Conservation (phyloP, 2,888 invertebrate genomes). For the Lepidochitona cinerea region DNA sequence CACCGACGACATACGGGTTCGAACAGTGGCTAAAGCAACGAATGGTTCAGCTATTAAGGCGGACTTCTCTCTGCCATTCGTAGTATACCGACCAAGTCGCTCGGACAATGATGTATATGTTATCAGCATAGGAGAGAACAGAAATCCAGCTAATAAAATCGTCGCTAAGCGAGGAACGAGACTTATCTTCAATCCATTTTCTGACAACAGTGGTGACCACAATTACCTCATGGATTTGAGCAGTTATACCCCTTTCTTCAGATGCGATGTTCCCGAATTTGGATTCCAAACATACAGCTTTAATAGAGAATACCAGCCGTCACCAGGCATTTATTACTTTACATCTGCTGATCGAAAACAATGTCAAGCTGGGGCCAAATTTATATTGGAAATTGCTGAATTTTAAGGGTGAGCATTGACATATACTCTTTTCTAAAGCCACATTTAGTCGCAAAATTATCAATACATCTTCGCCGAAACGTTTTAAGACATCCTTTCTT, state of each 20-base stretch:
- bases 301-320: slow-evolving; percentile 11
- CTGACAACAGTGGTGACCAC: not conserved
- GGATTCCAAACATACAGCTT: slow-evolving; percentile 20
- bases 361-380: slow-evolving; percentile 13
- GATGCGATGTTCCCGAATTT: slow-evolving; percentile 31
- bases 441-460: too few species aligned
- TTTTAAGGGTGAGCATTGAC: too few species aligned
- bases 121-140: not conserved
- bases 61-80: not conserved
- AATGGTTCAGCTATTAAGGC: not conserved
- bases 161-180: slow-evolving; percentile 29
- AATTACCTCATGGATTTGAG: slow-evolving; percentile 20
- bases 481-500: too few species aligned
- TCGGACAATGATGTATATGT: not conserved
- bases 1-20: slow-evolving; percentile 12
- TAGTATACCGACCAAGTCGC: slow-evolving; percentile 5
- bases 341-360: slow-evolving; percentile 2
- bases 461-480: too few species aligned
- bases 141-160: slow-evolving; percentile 18
- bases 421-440: too few species aligned
- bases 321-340: slow-evolving; percentile 30
- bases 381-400: not conserved
- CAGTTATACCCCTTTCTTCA: slow-evolving; percentile 22
- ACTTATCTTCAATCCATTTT: slow-evolving; percentile 17
- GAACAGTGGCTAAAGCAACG: not conserved